Conservation (phyloP, 2,113 vertebrate species). For the Centropus bengalensis region DNA sequence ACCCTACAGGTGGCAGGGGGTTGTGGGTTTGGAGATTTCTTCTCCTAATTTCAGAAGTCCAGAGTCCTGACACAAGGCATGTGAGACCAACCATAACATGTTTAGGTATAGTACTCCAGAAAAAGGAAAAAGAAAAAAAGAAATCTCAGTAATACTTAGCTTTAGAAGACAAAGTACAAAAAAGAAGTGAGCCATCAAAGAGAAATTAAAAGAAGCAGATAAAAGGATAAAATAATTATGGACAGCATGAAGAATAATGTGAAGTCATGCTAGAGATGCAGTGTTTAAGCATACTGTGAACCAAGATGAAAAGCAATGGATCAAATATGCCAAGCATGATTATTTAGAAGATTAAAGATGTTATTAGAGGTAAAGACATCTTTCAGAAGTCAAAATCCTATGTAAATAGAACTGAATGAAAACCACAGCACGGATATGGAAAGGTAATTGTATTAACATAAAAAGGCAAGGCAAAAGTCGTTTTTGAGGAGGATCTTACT, state of each 20-base stretch:
- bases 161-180: background rate
- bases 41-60: background rate
- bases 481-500: background rate
- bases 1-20: background rate
- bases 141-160: background rate
- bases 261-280: background rate
- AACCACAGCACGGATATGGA: background rate
- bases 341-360: background rate
- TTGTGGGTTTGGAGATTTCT: background rate
- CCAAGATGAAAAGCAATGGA: background rate
- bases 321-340: background rate
- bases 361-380: background rate
- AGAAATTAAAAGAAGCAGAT: background rate
- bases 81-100: background rate
- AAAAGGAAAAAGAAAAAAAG: background rate
- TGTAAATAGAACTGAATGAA: background rate
- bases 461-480: background rate
- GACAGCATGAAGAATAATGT: background rate
- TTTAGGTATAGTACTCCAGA: background rate
- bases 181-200: background rate
- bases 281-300: background rate
- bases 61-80: background rate
- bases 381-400: background rate
- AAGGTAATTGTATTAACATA: background rate
- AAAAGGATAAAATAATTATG: conserved; percentile 7